Conservation (phyloP, 2,797 vertebrate genomes). For the Acrossocheilus wenchowensis region DNA sequence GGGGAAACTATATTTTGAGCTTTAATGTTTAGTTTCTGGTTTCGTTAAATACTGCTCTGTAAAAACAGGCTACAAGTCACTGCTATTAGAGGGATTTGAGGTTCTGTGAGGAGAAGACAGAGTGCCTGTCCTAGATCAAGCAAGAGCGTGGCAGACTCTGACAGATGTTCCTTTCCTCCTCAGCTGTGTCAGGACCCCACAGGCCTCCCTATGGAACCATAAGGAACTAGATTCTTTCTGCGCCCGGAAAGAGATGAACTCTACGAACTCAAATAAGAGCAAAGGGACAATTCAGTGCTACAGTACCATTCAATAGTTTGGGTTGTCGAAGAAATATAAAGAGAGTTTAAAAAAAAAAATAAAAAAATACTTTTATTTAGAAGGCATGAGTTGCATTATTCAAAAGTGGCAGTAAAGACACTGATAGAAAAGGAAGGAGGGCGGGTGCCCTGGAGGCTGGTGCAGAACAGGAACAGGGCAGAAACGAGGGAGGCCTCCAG, state of each 20-base stretch:
- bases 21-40: constrained; percentile 38
- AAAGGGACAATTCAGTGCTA: neutral
- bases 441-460: no score
- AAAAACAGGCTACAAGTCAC: constrained; percentile 44
- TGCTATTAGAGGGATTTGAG: constrained; percentile 38
- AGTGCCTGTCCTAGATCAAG: constrained; percentile 40
- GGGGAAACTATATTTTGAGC: constrained; percentile 33
- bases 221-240: constrained; percentile 26
- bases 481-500: no score
- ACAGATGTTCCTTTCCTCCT: constrained; percentile 47
- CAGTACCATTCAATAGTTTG: neutral
- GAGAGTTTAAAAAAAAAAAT: neutral
- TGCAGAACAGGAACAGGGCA: no score
- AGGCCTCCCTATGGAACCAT: constrained; percentile 42
- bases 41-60: constrained; percentile 45
- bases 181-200: constrained; percentile 20
- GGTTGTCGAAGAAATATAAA: neutral
- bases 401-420: neutral
- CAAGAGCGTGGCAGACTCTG: constrained; percentile 18
- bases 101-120: constrained; percentile 21
- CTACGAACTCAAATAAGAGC: neutral
- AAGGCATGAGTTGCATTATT: neutral
- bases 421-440: neutral
- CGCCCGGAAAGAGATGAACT: constrained; percentile 41
- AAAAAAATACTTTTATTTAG: neutral